phyloP scores from a whole-genome alignment of 2,888 invertebrate species.

The Drosophila antonietae region DNA sequence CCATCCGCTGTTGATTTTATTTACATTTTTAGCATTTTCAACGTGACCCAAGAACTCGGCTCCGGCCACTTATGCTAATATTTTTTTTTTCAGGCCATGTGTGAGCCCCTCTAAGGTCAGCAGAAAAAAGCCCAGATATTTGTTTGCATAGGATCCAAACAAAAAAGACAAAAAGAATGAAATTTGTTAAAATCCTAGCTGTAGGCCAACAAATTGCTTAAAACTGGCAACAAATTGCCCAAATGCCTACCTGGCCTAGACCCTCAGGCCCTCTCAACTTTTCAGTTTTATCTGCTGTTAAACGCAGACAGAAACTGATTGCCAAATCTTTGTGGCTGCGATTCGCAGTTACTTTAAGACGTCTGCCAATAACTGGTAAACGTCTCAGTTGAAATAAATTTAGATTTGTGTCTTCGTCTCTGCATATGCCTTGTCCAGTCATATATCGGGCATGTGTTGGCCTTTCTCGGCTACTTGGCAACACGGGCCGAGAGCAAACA shows the following conservation, averaged over 20 bases:
- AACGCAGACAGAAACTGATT: constrained; percentile 33
- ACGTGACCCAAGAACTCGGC: constrained; percentile 40
- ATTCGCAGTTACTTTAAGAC: constrained; percentile 26
- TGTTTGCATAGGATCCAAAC: constrained; percentile 35
- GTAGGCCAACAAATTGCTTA: constrained; percentile 53
- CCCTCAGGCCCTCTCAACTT: constrained; percentile 21
- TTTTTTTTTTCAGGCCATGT: constrained; percentile 49
- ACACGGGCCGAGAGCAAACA: constrained; percentile 9
- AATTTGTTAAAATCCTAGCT: constrained; percentile 32
- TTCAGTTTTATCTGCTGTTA: constrained; percentile 17
- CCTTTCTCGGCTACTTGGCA: constrained; percentile 4
- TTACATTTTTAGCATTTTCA: constrained; percentile 75
- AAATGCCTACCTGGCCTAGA: constrained; percentile 26
- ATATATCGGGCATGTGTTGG: constrained; percentile 2
- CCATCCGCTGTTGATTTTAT: constrained; percentile 72
- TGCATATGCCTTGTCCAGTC: constrained; percentile 22
- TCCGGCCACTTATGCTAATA: constrained; percentile 69
- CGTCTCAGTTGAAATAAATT: constrained; percentile 3
- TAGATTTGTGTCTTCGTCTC: neutral
- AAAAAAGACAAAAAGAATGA: neutral
- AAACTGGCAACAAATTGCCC: constrained; percentile 56
- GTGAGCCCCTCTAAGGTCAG: constrained; percentile 49
- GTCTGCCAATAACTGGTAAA: constrained; percentile 29
- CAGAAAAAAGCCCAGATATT: constrained; percentile 41
- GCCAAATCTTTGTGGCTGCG: constrained; percentile 7